These are phyloP conservation scores for Knipowitschia caucasica DNA, from an alignment of 2,797 vertebrate genomes.

Conservation along the genomic window DNA sequence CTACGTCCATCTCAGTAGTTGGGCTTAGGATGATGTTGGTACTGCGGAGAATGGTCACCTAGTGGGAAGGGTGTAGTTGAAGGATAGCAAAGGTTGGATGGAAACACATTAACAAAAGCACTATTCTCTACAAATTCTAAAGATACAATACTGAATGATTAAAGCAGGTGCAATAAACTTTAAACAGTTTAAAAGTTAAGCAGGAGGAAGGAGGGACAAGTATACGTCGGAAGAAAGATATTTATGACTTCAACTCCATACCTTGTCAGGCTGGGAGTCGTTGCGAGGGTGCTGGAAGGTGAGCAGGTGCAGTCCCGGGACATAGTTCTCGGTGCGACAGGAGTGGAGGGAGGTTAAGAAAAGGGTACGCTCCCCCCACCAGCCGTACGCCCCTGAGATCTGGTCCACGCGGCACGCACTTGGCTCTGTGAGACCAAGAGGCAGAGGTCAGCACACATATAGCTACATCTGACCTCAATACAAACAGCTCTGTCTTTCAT, in stretches of 20 bases:
- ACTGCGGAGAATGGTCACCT: slow-evolving; percentile 89
- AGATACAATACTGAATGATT: slow-evolving; percentile 32
- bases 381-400: slow-evolving; percentile 91
- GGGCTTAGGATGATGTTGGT: slow-evolving; percentile 87
- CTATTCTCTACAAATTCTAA: slow-evolving; percentile 53
- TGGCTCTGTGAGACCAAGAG: slow-evolving; percentile 80
- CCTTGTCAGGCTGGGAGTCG: slow-evolving; percentile 92
- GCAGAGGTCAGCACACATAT: slow-evolving; percentile 71
- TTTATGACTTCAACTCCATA: slow-evolving; percentile 67
- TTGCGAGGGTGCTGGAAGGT: slow-evolving; percentile 93
- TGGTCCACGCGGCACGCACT: slow-evolving; percentile 89
- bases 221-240: slow-evolving; percentile 37
- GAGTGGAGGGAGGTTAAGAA: slow-evolving; percentile 87
- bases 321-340: slow-evolving; percentile 88
- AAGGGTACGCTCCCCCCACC: slow-evolving; percentile 90
- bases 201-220: slow-evolving; percentile 54
- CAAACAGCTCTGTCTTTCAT: slow-evolving; percentile 47
- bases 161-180: no score
- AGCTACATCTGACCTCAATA: slow-evolving; percentile 62
- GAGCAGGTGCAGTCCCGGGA: slow-evolving; percentile 92
- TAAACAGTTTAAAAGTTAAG: slow-evolving; percentile 22
- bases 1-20: slow-evolving; percentile 87
- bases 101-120: slow-evolving; percentile 61
- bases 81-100: slow-evolving; percentile 42
- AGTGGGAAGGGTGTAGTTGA: slow-evolving; percentile 34